Base-by-base conservation (phyloP, 2,113 vertebrate genomes). In the Camelus bactrianus region DNA sequence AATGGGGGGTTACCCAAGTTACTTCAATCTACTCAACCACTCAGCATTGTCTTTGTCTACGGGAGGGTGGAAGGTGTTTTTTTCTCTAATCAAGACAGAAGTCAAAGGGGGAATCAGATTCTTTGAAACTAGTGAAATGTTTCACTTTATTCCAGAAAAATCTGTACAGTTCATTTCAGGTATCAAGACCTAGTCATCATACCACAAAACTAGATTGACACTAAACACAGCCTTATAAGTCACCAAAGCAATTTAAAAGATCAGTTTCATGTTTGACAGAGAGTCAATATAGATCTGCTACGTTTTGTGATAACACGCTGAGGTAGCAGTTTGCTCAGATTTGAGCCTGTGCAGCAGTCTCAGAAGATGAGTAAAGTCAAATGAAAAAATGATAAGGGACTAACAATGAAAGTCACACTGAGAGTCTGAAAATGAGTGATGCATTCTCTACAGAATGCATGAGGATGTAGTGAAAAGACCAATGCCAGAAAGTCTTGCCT, bases 251-350 rank as follows among this genome's bases (percentile, higher is more conserved):
- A 81, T 56, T 88, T 96, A 65, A 93, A 92, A 91, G 0, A 22
- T 91, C 14, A 91, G 16, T 86, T 94, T 90, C 65, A 94, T 86
- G 28, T 83, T 89, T 97, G 90, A 95, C 77, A 83, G 35, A 94
- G 13, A 89, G 75, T 92, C 80, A 75, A 96, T 97, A 91, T 72
- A 54, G 54, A 94, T 95, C 0, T 42, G 0, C 38, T 60, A 28
- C 32, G 26, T 73, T 92, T 89, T 93, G 67, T 79, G 35, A 77
- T 93, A 28, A 86, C 38, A 64, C 1, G 10, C 92, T 93, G 92
- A 92, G 46, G 62, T 86, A 89, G 77, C 62, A 95, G 77, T 96
- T 96, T 93, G 93, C 62, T 95, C 73, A 67, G 17, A 11, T 82
- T 94, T 85, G 38, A 91, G 67, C 77, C 52, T 79, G 82, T 58